Conservation (phyloP, 2,797 vertebrate genomes). For the Scyliorhinus canicula region DNA sequence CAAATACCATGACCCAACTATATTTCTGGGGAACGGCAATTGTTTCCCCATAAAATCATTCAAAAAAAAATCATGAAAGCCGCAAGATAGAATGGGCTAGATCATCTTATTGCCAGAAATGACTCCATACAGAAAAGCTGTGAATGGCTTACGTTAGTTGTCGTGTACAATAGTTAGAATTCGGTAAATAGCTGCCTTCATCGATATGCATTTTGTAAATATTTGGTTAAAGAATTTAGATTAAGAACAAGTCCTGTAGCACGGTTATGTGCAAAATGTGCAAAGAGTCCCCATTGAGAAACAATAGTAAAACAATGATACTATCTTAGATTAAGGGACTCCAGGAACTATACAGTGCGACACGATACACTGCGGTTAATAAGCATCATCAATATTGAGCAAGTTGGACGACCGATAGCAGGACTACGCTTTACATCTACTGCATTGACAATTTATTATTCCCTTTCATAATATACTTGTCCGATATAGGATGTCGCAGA, state of each 20-base stretch:
- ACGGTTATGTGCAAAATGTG: neutral
- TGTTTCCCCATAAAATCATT: neutral
- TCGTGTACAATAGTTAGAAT: neutral
- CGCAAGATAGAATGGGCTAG: neutral
- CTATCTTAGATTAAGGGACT: neutral
- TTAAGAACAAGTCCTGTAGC: neutral
- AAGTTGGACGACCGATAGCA: neutral
- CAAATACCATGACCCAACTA: neutral
- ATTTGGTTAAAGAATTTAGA: neutral
- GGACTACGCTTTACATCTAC: neutral
- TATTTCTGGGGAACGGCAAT: constrained; percentile 22
- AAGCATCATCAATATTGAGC: neutral
- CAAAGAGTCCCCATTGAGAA: neutral
- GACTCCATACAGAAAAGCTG: neutral
- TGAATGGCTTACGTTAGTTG: neutral
- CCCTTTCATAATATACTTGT: neutral
- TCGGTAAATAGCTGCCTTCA: neutral
- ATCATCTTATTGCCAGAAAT: neutral
- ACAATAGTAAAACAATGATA: neutral
- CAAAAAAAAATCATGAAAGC: neutral
- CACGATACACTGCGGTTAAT: neutral
- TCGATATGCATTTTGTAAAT: neutral
- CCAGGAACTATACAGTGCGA: neutral
- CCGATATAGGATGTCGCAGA: neutral
- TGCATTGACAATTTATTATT: constrained; percentile 1